Evolutionary conservation across 2,888 invertebrate species (phyloP).

Genomic region (Hirudinaria manillensis): DNA sequence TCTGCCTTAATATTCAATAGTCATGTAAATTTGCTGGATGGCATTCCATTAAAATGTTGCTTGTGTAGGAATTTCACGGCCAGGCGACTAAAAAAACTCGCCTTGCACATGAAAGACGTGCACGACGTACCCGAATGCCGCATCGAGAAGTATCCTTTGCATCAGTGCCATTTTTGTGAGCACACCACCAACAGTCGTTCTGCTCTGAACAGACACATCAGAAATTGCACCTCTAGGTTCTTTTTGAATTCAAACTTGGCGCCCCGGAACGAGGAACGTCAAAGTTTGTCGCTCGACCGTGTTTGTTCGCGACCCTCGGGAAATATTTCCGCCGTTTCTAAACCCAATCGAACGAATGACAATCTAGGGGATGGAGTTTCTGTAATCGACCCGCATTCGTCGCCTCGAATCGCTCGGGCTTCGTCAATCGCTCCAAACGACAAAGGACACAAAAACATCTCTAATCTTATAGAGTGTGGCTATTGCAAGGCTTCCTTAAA

Average conservation of each 20-base stretch:
- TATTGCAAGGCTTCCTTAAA: background rate
- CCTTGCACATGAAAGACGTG: background rate
- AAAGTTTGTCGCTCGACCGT: background rate
- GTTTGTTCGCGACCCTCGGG: background rate
- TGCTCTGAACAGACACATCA: background rate
- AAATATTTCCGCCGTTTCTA: background rate
- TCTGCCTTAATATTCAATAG: background rate
- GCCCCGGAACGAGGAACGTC: background rate
- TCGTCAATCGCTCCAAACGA: background rate
- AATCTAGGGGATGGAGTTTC: background rate
- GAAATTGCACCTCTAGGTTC: background rate
- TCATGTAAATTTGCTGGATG: background rate
- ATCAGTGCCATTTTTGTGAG: background rate
- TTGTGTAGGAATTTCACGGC: background rate
- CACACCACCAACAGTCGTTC: background rate
- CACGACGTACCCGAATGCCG: background rate
- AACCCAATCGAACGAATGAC: background rate
- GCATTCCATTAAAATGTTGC: constrained; percentile 4
- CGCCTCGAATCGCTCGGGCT: background rate
- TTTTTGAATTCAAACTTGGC: background rate
- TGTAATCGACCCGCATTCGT: background rate
- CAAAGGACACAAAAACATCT: background rate
- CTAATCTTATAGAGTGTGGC: background rate
- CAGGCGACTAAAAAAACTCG: background rate
- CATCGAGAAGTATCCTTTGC: background rate